phyloP scores from a whole-genome alignment of 2,113 vertebrate genomes.

The Corydoras sp. region DNA sequence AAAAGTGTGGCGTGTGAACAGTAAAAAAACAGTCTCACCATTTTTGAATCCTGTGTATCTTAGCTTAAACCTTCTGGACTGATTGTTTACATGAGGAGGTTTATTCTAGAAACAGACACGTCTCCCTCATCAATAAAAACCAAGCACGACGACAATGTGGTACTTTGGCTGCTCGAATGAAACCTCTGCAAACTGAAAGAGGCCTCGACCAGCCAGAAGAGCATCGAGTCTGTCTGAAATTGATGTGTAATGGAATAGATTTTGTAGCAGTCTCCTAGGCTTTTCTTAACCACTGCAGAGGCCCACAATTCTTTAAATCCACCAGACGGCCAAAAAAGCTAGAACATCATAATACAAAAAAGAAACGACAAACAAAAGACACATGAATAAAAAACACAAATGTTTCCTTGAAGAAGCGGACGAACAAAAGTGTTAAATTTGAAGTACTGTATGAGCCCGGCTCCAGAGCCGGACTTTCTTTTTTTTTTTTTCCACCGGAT shows the following conservation, averaged over 20 bases:
- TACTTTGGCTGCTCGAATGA: slow-evolving; percentile 42
- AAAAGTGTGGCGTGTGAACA: slow-evolving; percentile 28
- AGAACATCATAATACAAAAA: slow-evolving; percentile 42
- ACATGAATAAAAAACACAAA: slow-evolving; percentile 43
- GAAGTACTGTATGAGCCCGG: slow-evolving; percentile 80
- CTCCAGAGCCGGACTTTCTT: slow-evolving; percentile 78
- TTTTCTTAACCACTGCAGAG: too few species aligned
- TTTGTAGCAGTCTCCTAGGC: too few species aligned
- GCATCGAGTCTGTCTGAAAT: too few species aligned
- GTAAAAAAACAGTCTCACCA: slow-evolving; percentile 14
- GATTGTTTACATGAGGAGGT: slow-evolving; percentile 18
- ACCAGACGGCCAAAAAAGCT: slow-evolving; percentile 22
- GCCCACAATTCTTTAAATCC: background rate
- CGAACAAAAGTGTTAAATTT: slow-evolving; percentile 42
- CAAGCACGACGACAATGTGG: slow-evolving; percentile 18
- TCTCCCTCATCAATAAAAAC: slow-evolving; percentile 9
- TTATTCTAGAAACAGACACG: slow-evolving; percentile 19
- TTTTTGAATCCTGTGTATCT: slow-evolving; percentile 31
- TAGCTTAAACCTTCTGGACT: background rate
- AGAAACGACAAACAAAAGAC: slow-evolving; percentile 33
- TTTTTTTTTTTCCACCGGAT: slow-evolving; percentile 73
- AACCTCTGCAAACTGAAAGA: slow-evolving; percentile 23
- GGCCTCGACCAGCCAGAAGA: too few species aligned
- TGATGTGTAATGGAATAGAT: too few species aligned
- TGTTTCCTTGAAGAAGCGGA: slow-evolving; percentile 29